phyloP scores from a whole-genome alignment of 2,888 invertebrate genomes.

The Andrena fulva region DNA sequence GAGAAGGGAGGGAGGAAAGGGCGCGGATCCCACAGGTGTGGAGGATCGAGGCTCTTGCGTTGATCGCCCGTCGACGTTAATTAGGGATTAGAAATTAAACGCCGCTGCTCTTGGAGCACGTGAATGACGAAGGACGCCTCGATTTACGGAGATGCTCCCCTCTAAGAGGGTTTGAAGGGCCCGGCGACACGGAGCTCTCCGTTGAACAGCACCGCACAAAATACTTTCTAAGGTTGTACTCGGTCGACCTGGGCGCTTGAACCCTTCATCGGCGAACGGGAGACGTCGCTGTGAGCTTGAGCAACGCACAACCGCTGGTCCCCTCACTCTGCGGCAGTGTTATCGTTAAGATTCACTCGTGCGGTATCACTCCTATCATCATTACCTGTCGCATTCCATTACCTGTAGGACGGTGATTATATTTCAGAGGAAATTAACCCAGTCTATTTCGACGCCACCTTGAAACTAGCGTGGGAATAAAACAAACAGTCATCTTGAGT shows the following conservation, averaged over 20 bases:
- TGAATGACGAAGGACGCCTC: constrained; percentile 21
- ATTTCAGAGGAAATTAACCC: background rate
- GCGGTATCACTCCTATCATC: background rate
- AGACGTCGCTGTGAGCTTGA: constrained; percentile 54
- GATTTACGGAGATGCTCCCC: background rate
- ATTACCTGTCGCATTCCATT: background rate
- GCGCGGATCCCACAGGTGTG: background rate
- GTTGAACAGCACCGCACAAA: constrained; percentile 43
- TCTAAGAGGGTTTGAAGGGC: background rate
- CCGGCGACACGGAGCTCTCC: background rate
- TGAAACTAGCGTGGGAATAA: no score
- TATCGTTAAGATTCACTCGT: constrained; percentile 12
- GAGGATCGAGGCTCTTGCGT: no score
- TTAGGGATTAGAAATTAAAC: constrained; percentile 13
- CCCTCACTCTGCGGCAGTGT: background rate
- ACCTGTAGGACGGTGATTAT: background rate
- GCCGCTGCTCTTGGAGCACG: background rate
- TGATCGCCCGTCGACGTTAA: background rate
- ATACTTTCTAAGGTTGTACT: constrained; percentile 18
- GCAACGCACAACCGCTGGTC: constrained; percentile 62
- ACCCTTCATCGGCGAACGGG: background rate
- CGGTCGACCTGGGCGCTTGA: background rate
- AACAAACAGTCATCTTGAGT: no score
- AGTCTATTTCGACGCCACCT: no score
- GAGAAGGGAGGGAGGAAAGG: background rate